Base-by-base conservation (phyloP, 2,888 invertebrate genomes). In the Drosophila peninsularis region DNA sequence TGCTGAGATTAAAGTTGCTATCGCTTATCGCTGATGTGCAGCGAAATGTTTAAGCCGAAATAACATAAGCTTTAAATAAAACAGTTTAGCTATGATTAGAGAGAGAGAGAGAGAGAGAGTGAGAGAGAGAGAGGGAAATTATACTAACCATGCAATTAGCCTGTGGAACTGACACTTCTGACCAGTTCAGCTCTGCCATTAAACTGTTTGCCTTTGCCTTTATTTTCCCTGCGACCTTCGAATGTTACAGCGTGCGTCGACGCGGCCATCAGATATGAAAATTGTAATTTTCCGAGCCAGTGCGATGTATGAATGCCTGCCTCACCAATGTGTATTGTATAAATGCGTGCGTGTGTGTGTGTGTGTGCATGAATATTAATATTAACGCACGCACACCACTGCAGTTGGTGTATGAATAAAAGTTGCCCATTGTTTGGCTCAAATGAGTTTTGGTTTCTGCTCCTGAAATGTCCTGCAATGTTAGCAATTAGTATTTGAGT, bases 201-300 rank as follows among this genome's bases (percentile, higher is more conserved):
- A 41, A 19, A 42, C 37, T 32, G 32, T 37, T 65, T 42, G 17
- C 17, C 62, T 58, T 66, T 63, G 58, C 50, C 41, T 73, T 68
- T 50, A 60, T 75, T 57, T 44, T 21, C 10, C 44, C 9, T 21
- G 13, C 39, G 47, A 47, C 75, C 78, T 74, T 74, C 69, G 62
- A 64, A 67, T 61, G 56, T 52, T 61, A 13, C n/a, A 13, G 32
- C 11, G 52, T 14, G 42, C 45, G 58, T 24, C 52, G 32, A 19
- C 52, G 37, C 52, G 11, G 67, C 50, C 75, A 66, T 62, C 64
- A 68, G 69, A 82, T 71, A 84, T 87, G 67, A 72, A 79, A 81
- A 74, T 87, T 89, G 82, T 81, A 87, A 87, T 81, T 85, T 85
- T 87, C 79, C 73, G 65, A 70, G 41, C 57, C 63, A 67, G 66